phyloP scores from a whole-genome alignment of 2,797 vertebrate species.

The Sebastes diaconus region DNA sequence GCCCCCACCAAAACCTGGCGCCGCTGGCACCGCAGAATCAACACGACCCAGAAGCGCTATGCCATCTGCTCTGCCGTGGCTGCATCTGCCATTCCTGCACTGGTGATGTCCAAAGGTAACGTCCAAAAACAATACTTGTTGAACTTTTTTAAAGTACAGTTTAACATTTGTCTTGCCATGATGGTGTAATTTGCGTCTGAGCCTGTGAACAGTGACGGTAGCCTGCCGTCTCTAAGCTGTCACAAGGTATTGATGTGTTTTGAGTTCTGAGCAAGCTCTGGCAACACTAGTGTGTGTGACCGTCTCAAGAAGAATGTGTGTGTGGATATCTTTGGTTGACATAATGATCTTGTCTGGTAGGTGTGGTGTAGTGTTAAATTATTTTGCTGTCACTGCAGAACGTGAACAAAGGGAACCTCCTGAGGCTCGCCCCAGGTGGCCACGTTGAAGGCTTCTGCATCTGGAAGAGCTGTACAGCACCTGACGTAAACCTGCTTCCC shows the following conservation, averaged over 20 bases:
- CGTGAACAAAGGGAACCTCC: constrained; percentile 94
- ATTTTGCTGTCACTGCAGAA: constrained; percentile 86
- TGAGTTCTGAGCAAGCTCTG: constrained; percentile 78
- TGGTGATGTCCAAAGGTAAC: constrained; percentile 98
- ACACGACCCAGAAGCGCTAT: constrained; percentile 93
- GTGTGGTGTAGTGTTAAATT: constrained; percentile 46
- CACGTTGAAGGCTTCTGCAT: constrained; percentile 97
- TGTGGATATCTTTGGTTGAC: not conserved
- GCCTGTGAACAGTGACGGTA: constrained; percentile 83
- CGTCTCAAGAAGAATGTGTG: rapidly evolving
- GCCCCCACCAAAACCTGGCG: constrained; percentile 99
- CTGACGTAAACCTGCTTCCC: constrained; percentile 90
- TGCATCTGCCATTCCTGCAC: constrained; percentile 92
- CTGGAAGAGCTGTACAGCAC: constrained; percentile 97
- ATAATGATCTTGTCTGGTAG: constrained; percentile 64
- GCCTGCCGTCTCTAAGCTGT: constrained; percentile 83
- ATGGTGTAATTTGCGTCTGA: constrained; percentile 93
- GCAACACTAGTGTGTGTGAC: not conserved
- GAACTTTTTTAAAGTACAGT: not conserved
- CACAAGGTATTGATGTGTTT: constrained; percentile 78
- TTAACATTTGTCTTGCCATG: constrained; percentile 76
- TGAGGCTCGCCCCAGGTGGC: constrained; percentile 93
- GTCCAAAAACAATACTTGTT: not conserved
- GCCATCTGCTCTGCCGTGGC: constrained; percentile 97
- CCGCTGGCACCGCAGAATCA: constrained; percentile 97